A percentile compares a stretch with the other conserved stretches of the same genome.
phyloP scores from a whole-genome alignment of 53 echinoderm and acorn worm genomes.

The Mesocentrotus franciscanus region DNA sequence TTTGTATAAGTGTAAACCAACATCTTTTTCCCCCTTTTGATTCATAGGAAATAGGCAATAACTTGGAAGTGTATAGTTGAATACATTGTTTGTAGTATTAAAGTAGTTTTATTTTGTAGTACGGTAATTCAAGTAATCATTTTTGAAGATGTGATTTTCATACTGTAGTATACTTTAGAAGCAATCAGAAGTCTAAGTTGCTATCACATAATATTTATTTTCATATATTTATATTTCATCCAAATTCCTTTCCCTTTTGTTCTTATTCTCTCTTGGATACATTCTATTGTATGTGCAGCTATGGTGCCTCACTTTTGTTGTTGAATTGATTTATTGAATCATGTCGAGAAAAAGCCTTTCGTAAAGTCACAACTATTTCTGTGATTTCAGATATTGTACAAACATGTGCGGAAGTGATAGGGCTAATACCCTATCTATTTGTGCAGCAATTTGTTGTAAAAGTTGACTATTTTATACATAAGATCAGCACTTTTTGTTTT shows the following conservation, averaged over 20 bases:
- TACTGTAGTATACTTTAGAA: background rate
- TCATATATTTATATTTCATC: background rate
- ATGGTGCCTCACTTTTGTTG: background rate
- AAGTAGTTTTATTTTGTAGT: background rate
- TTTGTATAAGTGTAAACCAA: background rate
- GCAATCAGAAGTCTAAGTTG: background rate
- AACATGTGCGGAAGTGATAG: background rate
- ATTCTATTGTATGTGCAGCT: background rate
- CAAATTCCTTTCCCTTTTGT: background rate
- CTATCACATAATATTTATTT: background rate
- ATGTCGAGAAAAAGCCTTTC: background rate
- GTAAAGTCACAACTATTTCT: too few relatives aligned
- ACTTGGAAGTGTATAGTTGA: background rate
- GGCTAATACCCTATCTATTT: background rate
- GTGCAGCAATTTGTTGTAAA: background rate
- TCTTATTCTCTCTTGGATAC: background rate
- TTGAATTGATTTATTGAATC: background rate
- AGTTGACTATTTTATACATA: background rate
- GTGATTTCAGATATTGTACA: too few relatives aligned
- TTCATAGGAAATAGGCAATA: background rate
- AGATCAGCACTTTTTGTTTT: background rate
- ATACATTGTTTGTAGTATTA: background rate
- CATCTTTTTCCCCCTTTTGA: background rate
- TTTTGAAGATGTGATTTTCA: background rate
- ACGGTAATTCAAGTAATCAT: background rate